Evolutionary conservation across 2,797 vertebrate species (phyloP).

Genomic region (Propithecus deckenii): DNA sequence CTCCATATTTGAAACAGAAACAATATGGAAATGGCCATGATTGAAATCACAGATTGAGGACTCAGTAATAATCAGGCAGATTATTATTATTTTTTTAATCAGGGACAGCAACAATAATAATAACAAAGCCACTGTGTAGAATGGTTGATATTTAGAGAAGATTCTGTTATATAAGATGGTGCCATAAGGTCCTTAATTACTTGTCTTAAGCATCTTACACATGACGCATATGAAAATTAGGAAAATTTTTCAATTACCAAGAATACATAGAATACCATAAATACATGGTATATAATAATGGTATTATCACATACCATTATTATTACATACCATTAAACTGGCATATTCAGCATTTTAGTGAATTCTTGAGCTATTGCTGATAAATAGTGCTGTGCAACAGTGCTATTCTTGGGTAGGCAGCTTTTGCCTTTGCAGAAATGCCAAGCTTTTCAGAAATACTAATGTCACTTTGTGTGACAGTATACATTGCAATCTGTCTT

Average conservation of each 20-base stretch:
- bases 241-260: background rate
- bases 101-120: background rate
- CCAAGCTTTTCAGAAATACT: background rate
- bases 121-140: background rate
- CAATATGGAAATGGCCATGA: background rate
- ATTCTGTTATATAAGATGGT: background rate
- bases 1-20: background rate
- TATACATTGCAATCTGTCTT: fast-evolving
- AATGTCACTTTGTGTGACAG: background rate
- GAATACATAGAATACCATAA: background rate
- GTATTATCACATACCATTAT: too few species aligned
- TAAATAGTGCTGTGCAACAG: background rate
- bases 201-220: background rate
- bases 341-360: background rate
- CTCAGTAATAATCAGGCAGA: background rate
- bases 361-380: background rate
- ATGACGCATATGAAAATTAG: background rate
- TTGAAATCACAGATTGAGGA: background rate
- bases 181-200: background rate
- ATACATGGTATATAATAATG: background rate
- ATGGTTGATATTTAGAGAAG: background rate
- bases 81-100: background rate
- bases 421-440: background rate
- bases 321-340: background rate
- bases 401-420: background rate